A percentile compares a stretch with the other conserved stretches of the same genome.
Evolutionary conservation across 2,797 vertebrate genomes (phyloP).

Genomic region (Buphagus erythrorhynchus): DNA sequence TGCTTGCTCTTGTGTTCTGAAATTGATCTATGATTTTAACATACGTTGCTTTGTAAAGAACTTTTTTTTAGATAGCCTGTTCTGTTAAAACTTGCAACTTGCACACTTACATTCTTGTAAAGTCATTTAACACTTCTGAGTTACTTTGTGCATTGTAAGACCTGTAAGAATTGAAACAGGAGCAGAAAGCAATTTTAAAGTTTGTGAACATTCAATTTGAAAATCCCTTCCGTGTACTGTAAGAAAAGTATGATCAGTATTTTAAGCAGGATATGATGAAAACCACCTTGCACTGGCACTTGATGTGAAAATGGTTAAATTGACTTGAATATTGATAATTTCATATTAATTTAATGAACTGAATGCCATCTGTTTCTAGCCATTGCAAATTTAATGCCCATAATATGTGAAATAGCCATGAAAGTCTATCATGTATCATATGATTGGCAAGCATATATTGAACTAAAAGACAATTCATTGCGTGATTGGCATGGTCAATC

Average conservation of each 20-base stretch:
- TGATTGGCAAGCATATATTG: background rate
- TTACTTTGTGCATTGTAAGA: background rate
- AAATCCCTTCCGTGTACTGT: background rate
- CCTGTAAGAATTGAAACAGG: background rate
- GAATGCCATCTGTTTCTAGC: background rate
- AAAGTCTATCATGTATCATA: background rate
- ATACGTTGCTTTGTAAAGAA: background rate
- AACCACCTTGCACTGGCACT: background rate
- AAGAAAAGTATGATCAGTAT: background rate
- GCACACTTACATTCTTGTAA: background rate
- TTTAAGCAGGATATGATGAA: background rate
- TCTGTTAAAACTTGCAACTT: background rate
- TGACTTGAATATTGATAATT: background rate
- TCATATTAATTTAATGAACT: background rate
- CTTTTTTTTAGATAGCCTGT: background rate
- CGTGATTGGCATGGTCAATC: accelerated
- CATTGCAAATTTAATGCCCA: background rate
- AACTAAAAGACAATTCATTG: background rate
- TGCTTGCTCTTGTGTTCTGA: background rate
- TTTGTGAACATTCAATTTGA: background rate
- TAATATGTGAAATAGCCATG: background rate
- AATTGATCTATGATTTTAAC: background rate
- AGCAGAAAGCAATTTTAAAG: background rate
- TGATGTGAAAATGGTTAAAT: background rate
- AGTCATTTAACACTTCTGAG: background rate